Conservation (phyloP, 2,113 vertebrate genomes). For the Plecturocebus donacophilus region DNA sequence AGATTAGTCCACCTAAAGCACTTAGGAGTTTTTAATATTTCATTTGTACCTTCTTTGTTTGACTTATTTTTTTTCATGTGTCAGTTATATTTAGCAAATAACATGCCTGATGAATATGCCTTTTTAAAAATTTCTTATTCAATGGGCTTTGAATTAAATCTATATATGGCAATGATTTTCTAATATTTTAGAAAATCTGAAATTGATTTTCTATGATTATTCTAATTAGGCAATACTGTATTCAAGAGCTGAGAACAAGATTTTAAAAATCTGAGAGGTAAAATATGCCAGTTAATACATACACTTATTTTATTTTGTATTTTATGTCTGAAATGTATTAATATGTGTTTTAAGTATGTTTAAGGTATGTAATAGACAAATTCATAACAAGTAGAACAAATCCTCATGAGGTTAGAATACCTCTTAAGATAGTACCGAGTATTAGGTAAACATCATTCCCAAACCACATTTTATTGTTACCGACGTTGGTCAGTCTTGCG, state of each 20-base stretch:
- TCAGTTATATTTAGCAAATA: background rate
- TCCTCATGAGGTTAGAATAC: slow-evolving; percentile 46
- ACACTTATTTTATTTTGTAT: background rate
- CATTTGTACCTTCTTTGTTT: background rate
- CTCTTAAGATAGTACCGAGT: background rate
- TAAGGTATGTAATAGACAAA: background rate
- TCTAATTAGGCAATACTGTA: background rate
- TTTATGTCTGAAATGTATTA: slow-evolving; percentile 8
- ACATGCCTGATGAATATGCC: background rate
- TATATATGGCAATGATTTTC: background rate
- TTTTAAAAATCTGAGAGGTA: background rate
- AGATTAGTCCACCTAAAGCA: background rate
- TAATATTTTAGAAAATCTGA: too few relatives aligned
- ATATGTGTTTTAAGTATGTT: background rate
- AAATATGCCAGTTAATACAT: background rate
- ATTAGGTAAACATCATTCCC: slow-evolving; percentile 6
- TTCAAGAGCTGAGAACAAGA: background rate
- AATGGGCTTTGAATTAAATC: background rate
- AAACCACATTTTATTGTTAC: slow-evolving; percentile 45
- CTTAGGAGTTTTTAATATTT: background rate
- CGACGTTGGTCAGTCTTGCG: slow-evolving; percentile 18
- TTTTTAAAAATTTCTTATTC: background rate
- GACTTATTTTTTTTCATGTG: background rate
- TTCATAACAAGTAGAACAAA: background rate
- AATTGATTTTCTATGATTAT: background rate